Conservation (phyloP, 2,797 vertebrate species). For the Helostoma temminkii region DNA sequence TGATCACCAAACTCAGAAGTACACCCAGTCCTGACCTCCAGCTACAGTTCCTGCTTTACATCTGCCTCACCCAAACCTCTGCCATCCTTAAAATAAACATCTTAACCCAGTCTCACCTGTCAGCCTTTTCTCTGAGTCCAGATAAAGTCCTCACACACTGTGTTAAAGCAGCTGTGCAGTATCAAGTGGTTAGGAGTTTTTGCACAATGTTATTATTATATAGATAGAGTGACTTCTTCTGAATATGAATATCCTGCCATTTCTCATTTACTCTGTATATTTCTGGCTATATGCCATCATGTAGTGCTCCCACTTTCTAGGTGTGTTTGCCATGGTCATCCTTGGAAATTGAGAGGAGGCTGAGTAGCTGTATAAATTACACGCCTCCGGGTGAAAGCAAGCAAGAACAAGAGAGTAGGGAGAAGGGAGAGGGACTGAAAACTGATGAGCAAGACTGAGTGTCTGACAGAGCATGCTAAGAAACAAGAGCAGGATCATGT, state of each 20-base stretch:
- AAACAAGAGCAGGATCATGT: conserved; percentile 34
- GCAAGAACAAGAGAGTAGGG: not conserved
- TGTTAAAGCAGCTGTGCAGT: not conserved
- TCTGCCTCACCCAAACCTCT: too few relatives aligned
- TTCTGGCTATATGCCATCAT: conserved; percentile 25
- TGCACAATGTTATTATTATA: not conserved
- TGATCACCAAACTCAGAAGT: too few relatives aligned
- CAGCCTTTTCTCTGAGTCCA: too few relatives aligned
- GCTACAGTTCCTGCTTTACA: too few relatives aligned
- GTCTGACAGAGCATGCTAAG: conserved; percentile 27
- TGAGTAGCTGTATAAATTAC: conserved; percentile 27
- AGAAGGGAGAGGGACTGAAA: not conserved
- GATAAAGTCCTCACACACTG: too few relatives aligned
- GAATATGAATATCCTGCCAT: conserved; percentile 24
- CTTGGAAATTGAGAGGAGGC: conserved; percentile 31
- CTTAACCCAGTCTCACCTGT: too few relatives aligned
- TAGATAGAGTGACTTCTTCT: not conserved
- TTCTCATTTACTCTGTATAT: not conserved
- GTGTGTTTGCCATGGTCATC: conserved; percentile 24
- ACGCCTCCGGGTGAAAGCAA: conserved; percentile 32
- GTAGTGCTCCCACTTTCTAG: conserved; percentile 26
- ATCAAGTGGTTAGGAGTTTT: not conserved
- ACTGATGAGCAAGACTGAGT: conserved; percentile 12
- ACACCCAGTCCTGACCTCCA: too few relatives aligned
- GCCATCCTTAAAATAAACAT: too few relatives aligned